Conservation (phyloP, 2,113 vertebrate species). For the Pseudolaguvia tuberculata region DNA sequence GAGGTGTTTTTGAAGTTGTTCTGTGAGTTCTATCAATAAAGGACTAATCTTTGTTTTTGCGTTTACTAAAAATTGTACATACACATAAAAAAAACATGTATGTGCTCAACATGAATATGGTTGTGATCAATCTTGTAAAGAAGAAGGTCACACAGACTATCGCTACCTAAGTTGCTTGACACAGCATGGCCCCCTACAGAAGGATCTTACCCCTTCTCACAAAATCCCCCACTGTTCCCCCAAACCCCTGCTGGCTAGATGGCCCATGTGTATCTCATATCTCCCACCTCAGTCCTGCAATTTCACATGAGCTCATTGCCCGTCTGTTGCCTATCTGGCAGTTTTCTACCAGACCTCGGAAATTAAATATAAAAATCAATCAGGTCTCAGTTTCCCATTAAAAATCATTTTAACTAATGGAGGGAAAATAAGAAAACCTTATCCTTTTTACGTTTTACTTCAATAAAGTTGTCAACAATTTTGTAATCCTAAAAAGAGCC, state of each 20-base stretch:
- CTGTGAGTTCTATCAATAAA: too few relatives aligned
- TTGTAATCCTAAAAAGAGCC: too few relatives aligned
- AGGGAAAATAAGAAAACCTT: background rate
- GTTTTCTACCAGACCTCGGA: background rate
- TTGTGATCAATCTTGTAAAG: background rate
- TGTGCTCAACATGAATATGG: too few relatives aligned
- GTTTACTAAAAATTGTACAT: too few relatives aligned
- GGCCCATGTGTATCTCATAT: constrained; percentile 21
- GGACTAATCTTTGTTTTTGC: too few relatives aligned
- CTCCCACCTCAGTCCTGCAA: background rate
- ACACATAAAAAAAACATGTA: too few relatives aligned
- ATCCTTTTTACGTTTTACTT: too few relatives aligned
- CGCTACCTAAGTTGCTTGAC: constrained; percentile 5
- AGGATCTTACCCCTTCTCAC: background rate
- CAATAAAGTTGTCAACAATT: too few relatives aligned
- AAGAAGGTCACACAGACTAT: constrained; percentile 6
- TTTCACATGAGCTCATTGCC: background rate
- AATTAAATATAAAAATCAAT: constrained; percentile 13
- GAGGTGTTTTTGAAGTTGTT: too few relatives aligned
- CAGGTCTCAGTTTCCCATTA: background rate
- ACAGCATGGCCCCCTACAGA: constrained; percentile 35
- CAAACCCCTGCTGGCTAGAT: constrained; percentile 11
- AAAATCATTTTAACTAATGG: background rate
- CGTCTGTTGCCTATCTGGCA: constrained; percentile 12
- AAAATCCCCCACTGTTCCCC: background rate